Percentiles rank a stretch among this genome's conserved stretches.
These are phyloP conservation scores for Caenorhabditis sinica DNA, from an alignment of 2,888 invertebrate species.

Conservation along the genomic window DNA sequence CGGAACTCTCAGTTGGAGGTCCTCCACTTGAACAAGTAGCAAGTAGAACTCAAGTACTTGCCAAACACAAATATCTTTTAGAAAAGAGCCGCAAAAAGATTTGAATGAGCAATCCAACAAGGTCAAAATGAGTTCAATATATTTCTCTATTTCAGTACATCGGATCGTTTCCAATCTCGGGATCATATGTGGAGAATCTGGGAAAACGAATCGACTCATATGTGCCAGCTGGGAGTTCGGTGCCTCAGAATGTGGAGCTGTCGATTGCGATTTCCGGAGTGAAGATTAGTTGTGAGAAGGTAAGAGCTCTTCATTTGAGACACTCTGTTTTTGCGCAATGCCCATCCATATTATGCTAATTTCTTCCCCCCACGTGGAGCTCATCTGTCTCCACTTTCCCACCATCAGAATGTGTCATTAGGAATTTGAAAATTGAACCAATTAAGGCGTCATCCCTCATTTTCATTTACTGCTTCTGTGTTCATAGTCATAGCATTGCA, in stretches of 20 bases:
- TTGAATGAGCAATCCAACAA: constrained; percentile 5
- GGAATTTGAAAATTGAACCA: constrained; percentile 11
- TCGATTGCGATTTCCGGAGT: constrained; percentile 72
- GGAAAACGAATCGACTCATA: constrained; percentile 66
- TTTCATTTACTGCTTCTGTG: constrained; percentile 8
- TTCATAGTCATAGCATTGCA: constrained; percentile 6
- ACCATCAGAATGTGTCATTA: constrained; percentile 18
- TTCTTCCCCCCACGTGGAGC: constrained; percentile 8
- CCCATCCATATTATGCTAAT: constrained; percentile 35
- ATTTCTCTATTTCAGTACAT: constrained; percentile 66
- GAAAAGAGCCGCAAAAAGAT: constrained; percentile 25
- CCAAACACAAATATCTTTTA: constrained; percentile 14
- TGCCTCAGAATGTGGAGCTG: constrained; percentile 59
- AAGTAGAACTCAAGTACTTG: constrained; percentile 41
- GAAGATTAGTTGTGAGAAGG: constrained; percentile 66
- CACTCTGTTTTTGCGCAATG: constrained; percentile 30
- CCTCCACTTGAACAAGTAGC: constrained; percentile 55
- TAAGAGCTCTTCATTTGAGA: constrained; percentile 19
- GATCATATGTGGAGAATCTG: constrained; percentile 55
- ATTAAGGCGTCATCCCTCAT: constrained; percentile 22
- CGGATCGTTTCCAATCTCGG: constrained; percentile 73
- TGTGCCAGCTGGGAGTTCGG: constrained; percentile 17
- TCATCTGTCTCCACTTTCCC: constrained; percentile 5
- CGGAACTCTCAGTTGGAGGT: constrained; percentile 24
- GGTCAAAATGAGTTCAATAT: constrained; percentile 15